Base-by-base conservation (phyloP, 30 jellyfish, hydroid and myxozoan genomes). In the Turritopsis rubra region DNA sequence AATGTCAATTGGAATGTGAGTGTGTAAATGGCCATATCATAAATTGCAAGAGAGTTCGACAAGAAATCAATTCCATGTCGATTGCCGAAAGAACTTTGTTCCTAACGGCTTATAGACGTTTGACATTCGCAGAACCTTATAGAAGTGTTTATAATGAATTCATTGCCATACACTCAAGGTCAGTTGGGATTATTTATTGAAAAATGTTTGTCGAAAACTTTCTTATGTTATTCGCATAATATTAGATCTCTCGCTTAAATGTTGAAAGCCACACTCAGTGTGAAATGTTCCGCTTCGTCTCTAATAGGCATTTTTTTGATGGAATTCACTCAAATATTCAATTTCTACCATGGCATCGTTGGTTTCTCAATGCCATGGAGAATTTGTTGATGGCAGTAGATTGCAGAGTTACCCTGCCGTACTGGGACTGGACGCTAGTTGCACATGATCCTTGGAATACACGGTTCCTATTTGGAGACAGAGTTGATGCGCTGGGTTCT, bases 271-370 rank as follows among this genome's bases (percentile, higher is more conserved):
- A 68, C 17, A 68, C 28, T 68, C n/a, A n/a, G n/a, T n/a, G n/a
- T n/a, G n/a, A n/a, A n/a, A n/a, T n/a, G n/a, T n/a, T n/a, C n/a
- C n/a, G n/a, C 9, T 68, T 0, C 19, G 8, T 68, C 30, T 68
- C 5, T 19, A 7, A 7, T 22, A 68, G 77, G 21, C 77, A 68
- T 19, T 68, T 68, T 27, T 68, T 68, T 68, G 77, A 68, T 74
- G 72, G 90, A 60, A 88, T 88, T 75, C 96, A 89, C 85, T 80
- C 85, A 8, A 72, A 66, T 22, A 54, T 68, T 19, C 83, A 81
- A 53, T 89, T 89, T 53, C 83, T 89, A 18, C 96, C 96, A 25
- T 89, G 96, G 96, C 96, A 89, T 82, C 89, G 96, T 13, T 89
- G 95, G 95, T 88, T 70, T 71, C 18, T 83, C 20, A 77, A 75